phyloP scores from a whole-genome alignment of 1,140 invertebrate genomes.

The Sesamia nonagrioides region DNA sequence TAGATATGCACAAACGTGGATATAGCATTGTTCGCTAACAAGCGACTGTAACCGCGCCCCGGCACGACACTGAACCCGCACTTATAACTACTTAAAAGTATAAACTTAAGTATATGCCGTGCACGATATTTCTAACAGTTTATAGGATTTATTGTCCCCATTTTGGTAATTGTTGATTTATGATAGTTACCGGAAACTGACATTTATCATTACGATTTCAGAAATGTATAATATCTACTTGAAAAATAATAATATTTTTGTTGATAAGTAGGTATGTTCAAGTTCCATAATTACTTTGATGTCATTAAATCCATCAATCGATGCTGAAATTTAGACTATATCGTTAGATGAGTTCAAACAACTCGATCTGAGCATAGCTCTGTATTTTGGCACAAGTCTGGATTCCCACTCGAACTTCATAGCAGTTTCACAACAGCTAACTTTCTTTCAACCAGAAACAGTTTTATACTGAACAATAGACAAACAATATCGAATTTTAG shows the following conservation, averaged over 20 bases:
- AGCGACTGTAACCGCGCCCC: constrained; percentile 71
- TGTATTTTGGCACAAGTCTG: constrained; percentile 18
- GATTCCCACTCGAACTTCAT: constrained; percentile 10
- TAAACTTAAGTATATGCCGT: constrained; percentile 40
- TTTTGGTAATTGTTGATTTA: constrained; percentile 21
- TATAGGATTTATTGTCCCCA: constrained; percentile 33
- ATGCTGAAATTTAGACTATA: neutral
- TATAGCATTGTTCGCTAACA: constrained; percentile 78
- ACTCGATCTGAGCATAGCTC: neutral
- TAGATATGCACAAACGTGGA: constrained; percentile 58
- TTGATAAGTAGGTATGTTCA: no score
- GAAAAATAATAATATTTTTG: no score
- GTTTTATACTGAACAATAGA: constrained; percentile 73
- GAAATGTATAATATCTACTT: no score
- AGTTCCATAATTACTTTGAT: no score
- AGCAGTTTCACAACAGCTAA: constrained; percentile 53
- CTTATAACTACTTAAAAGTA: constrained; percentile 51
- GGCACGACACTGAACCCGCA: constrained; percentile 69
- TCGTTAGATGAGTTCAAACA: neutral
- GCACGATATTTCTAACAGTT: constrained; percentile 31
- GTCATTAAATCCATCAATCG: neutral
- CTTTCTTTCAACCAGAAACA: constrained; percentile 63
- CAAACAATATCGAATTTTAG: constrained; percentile 78
- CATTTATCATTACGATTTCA: no score
- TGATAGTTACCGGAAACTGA: no score